phyloP scores from a whole-genome alignment of 37 sponge, comb jelly and placozoan species.

The Agelas oroides region DNA sequence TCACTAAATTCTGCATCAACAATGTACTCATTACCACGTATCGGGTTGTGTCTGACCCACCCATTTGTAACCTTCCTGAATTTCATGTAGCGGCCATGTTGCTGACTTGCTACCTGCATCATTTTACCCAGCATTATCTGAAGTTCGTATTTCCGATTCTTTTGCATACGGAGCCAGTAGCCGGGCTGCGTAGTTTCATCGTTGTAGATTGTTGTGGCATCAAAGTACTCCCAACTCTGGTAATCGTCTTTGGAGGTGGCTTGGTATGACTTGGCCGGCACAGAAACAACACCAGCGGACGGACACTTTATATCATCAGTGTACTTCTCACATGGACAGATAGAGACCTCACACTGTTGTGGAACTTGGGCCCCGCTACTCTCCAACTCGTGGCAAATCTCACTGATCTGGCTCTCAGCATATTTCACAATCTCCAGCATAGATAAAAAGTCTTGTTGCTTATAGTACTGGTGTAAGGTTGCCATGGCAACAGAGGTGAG shows the following conservation, averaged over 20 bases:
- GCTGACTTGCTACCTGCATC: constrained; percentile 19
- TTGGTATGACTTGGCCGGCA: background rate
- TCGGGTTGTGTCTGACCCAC: constrained; percentile 64
- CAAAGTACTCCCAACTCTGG: constrained; percentile 55
- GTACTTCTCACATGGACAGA: background rate
- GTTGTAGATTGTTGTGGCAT: constrained; percentile 1
- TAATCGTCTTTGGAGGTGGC: constrained; percentile 26
- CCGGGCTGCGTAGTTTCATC: constrained; percentile 10
- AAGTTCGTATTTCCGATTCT: background rate
- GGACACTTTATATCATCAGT: constrained; percentile 7
- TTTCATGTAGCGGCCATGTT: constrained; percentile 20
- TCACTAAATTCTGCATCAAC: constrained; percentile 51
- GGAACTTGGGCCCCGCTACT: background rate
- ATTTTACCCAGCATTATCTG: constrained; percentile 11
- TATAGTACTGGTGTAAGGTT: constrained; percentile 51
- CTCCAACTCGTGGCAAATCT: background rate
- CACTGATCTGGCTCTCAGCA: background rate
- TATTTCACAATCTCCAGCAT: background rate
- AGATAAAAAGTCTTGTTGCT: constrained; percentile 11
- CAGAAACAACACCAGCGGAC: background rate
- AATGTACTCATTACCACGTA: constrained; percentile 61
- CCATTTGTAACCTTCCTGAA: constrained; percentile 69
- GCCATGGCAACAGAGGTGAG: constrained; percentile 24
- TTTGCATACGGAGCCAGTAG: constrained; percentile 1
- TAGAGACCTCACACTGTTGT: background rate